Evolutionary conservation across 2,113 vertebrate genomes (phyloP).

Genomic region (Tachuris rubrigastra): DNA sequence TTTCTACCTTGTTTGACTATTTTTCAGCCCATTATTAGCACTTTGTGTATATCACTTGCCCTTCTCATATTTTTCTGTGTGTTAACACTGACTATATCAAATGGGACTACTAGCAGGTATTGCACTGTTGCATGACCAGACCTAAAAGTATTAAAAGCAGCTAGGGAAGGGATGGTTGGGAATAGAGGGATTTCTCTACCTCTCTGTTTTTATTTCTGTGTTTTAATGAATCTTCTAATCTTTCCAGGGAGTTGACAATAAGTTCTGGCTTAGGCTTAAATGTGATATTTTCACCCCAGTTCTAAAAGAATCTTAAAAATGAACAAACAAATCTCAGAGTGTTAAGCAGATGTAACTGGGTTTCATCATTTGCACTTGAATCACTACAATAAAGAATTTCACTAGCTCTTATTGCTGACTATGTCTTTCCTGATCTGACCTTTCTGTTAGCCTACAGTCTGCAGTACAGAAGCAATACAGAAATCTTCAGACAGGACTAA

Average conservation of each 20-base stretch:
- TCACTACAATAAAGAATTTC: background rate
- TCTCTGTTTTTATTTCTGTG: background rate
- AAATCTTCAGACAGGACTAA: slow-evolving; percentile 1
- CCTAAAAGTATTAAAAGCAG: background rate
- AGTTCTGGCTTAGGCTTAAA: background rate
- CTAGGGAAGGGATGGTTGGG: background rate
- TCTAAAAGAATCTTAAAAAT: background rate
- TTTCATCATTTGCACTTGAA: background rate
- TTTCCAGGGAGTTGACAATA: background rate
- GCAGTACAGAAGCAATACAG: background rate
- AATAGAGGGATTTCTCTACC: background rate
- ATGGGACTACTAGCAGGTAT: background rate
- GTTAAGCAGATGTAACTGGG: background rate
- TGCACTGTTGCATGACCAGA: background rate
- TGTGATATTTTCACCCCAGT: background rate
- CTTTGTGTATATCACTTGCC: background rate
- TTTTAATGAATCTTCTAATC: background rate
- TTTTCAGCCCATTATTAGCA: background rate
- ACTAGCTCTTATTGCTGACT: background rate
- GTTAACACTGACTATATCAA: background rate
- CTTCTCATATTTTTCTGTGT: background rate
- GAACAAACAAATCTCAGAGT: background rate
- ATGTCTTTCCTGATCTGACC: background rate
- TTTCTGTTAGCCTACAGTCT: background rate
- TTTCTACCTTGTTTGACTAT: background rate